Evolutionary conservation across 2,113 vertebrate species (phyloP).

Genomic region (Lepidothrix coronata): DNA sequence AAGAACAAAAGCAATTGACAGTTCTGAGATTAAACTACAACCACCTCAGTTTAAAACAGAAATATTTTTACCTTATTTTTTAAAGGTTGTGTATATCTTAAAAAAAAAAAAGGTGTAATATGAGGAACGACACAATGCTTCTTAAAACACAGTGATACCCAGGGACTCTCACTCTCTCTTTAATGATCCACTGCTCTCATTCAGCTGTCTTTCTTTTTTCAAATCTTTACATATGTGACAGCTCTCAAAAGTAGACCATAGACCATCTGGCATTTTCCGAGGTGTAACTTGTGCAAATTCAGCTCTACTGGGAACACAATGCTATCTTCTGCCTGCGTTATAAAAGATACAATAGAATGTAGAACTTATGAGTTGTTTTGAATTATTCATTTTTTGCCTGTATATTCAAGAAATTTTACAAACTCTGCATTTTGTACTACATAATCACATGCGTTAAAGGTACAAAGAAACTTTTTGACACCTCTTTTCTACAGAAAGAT

Average conservation of each 20-base stretch:
- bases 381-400: constrained; percentile 97
- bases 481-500: constrained; percentile 83
- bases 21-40: constrained; percentile 61
- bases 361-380: constrained; percentile 89
- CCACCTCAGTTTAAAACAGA: constrained; percentile 59
- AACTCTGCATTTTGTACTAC: constrained; percentile 87
- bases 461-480: constrained; percentile 86
- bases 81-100: constrained; percentile 70
- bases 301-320: constrained; percentile 92
- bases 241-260: constrained; percentile 89
- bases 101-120: constrained; percentile 69
- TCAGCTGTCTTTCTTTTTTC: constrained; percentile 82
- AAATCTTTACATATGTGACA: constrained; percentile 87
- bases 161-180: constrained; percentile 79
- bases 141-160: constrained; percentile 81
- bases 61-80: constrained; percentile 71
- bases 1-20: constrained; percentile 67
- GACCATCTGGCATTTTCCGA: constrained; percentile 91
- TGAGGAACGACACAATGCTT: constrained; percentile 73
- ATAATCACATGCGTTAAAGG: constrained; percentile 82
- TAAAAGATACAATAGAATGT: constrained; percentile 83
- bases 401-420: constrained; percentile 87
- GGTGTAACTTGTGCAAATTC: constrained; percentile 93
- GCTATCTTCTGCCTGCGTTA: constrained; percentile 88
- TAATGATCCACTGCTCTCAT: constrained; percentile 81